Evolutionary conservation across 1,140 invertebrate species (phyloP), one percentile per base, ranked within the genome.

Genomic region (Macrocentrus cingulum): DNA sequence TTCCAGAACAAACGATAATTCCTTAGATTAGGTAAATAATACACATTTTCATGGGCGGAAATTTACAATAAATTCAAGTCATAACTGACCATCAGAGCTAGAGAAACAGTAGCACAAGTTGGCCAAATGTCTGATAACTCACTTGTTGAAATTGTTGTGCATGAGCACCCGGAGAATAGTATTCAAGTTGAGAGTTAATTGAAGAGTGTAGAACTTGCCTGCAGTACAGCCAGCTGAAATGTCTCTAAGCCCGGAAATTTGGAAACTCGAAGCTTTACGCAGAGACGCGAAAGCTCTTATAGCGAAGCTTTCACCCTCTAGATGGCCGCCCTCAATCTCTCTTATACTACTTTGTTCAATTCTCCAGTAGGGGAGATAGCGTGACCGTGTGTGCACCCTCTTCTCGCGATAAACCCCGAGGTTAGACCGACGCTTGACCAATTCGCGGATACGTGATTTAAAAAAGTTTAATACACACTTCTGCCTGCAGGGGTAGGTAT

Each of bases 381-480:
- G 11, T 19, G 36, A 7, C 13, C 18, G 51, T 8, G 23, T 53
- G 19, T 41, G 39, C 15, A 15, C 51, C 9, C 13, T 34, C n/a
- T 9, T 18, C 37, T 22, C 2, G 1, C 29, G 18, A 46, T 15
- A 46, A 19, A 4, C 4, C 9, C 25, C 25, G 4, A 9, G 25
- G 9, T 5, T 29, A 29, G 25, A 29, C 4, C 25, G 25, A 9
- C 25, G 11, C 39, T 60, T 62, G 48, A 36, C 34, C 32, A 52
- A 37, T 61, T 65, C 63, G 56, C 60, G 54, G 59, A 9, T 4
- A 64, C 60, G 61, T 51, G 62, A 59, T 66, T 66, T 61, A 61
- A 58, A 59, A 63, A 61, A 64, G 65, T 64, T 66, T 66, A 61
- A 66, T 63, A 56, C 56, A 59, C 49, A 60, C 55, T 58, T 61